Evolutionary conservation across 1,140 invertebrate genomes (phyloP).

Genomic region (Zaprionus tsacasi): DNA sequence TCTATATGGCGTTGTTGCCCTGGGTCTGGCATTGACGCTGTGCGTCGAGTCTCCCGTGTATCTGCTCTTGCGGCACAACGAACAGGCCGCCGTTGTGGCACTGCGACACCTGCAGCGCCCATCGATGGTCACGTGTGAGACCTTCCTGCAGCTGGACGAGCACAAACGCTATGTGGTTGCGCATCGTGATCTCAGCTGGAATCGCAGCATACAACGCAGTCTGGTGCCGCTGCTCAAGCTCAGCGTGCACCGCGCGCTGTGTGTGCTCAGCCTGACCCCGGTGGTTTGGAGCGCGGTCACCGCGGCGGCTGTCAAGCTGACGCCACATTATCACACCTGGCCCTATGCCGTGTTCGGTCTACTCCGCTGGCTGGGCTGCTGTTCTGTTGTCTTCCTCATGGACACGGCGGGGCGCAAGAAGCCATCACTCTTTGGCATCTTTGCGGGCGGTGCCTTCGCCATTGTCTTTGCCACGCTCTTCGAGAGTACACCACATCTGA

Average conservation of each 20-base stretch:
- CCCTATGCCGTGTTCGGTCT: slow-evolving; percentile 60
- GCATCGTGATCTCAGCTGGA: slow-evolving; percentile 44
- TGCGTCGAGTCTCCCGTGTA: slow-evolving; percentile 70
- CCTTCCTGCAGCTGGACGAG: slow-evolving; percentile 69
- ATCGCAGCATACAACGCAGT: slow-evolving; percentile 23
- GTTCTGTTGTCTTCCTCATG: slow-evolving; percentile 54
- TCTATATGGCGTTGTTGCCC: slow-evolving; percentile 46
- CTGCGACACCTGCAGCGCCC: slow-evolving; percentile 69
- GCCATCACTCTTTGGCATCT: slow-evolving; percentile 56
- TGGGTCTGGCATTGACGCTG: slow-evolving; percentile 50
- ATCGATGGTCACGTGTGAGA: slow-evolving; percentile 69
- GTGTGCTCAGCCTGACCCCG: slow-evolving; percentile 55
- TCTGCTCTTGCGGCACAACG: slow-evolving; percentile 56
- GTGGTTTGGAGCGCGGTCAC: slow-evolving; percentile 50
- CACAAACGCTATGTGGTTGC: slow-evolving; percentile 69
- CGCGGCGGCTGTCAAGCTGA: slow-evolving; percentile 30
- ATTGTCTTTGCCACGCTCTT: slow-evolving; percentile 57
- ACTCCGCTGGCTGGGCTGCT: slow-evolving; percentile 55
- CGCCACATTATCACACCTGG: slow-evolving; percentile 57
- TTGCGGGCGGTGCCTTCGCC: slow-evolving; percentile 62
- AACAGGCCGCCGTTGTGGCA: slow-evolving; percentile 58
- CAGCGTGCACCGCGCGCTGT: slow-evolving; percentile 46
- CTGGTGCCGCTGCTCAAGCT: slow-evolving; percentile 64
- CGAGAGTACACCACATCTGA: slow-evolving; percentile 37
- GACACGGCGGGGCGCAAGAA: slow-evolving; percentile 69